Conservation (phyloP, 2,888 invertebrate species). For the Eupithecia inturbata region DNA sequence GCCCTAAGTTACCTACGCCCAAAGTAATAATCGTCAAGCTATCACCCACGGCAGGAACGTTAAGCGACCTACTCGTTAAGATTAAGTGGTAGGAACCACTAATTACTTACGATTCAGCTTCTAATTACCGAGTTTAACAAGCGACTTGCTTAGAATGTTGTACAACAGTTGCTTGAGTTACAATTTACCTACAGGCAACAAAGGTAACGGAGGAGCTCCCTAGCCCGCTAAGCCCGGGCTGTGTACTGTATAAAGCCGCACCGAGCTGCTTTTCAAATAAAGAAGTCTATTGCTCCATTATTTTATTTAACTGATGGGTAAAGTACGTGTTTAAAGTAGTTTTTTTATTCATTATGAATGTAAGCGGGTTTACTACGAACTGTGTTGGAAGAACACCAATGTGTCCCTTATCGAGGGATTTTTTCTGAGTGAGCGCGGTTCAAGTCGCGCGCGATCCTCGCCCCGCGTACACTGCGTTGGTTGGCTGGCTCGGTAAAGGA, state of each 20-base stretch:
- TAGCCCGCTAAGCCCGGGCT: not conserved
- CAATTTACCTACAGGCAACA: not conserved
- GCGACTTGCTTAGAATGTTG: conserved; percentile 27
- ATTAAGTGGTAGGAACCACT: conserved; percentile 65
- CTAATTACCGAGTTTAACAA: conserved; percentile 42
- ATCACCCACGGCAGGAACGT: conserved; percentile 41
- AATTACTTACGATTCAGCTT: conserved; percentile 56
- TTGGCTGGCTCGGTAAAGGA: no score
- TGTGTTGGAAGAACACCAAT: no score
- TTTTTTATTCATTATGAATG: no score
- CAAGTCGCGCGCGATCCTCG: no score
- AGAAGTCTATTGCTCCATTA: not conserved
- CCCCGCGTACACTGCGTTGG: no score
- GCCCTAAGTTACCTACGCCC: conserved; percentile 13
- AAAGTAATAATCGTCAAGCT: conserved; percentile 37
- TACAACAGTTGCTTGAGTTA: conserved; percentile 12
- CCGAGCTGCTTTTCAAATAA: not conserved
- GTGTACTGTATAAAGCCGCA: not conserved
- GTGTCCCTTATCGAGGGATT: no score
- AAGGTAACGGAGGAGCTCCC: not conserved
- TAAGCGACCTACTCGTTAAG: conserved; percentile 65
- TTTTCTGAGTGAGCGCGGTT: no score
- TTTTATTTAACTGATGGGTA: not conserved
- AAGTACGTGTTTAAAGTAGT: not conserved
- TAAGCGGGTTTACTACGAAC: no score